Base-by-base conservation (phyloP, 2,888 invertebrate genomes). In the Melipona beecheii region DNA sequence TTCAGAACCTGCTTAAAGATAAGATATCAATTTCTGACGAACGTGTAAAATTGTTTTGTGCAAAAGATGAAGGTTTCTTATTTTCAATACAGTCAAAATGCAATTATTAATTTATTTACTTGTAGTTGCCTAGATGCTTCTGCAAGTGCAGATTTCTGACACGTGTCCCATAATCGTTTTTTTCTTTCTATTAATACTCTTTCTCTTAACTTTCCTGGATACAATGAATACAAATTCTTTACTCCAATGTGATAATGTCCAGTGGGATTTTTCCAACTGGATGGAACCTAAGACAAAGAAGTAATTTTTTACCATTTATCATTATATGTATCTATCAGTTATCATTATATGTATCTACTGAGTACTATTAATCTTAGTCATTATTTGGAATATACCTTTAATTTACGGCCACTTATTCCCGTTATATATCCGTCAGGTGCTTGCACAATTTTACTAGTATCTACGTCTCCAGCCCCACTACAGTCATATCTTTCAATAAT, bases 391-490 rank as follows among this genome's bases (percentile, higher is more conserved):
- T 88, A 91, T 95, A 98, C 98, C 96, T 97, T 98, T 66, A 99
- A 95, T 93, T 97, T 97, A 85, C 98, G 96, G 43, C 99, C 99
- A 81, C 98, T 98, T 27, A 99, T 93, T 75, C 99, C 99, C 92
- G 97, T 97, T 87, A 99, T 96, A 90, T 95, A 95, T 56, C 98
- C 98, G 92, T 98, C 97, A 56, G 94, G 94, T 0, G 95, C 95
- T 82, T 96, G 96, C 13, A 97, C 97, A 86, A 97, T 95, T 82
- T 96, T 97, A 74, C 97, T 97, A 13, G 98, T 99, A 94, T 98
- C 98, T 78, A 99, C 98, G 96, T 99, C 99, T 6, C 99, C 99
- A 93, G 98, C 97, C 31, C 99, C 99, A 90, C 98, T 98, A 92
- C 99, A 98, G 95, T 99, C 99, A 93, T 97, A 98, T 83, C 99